Conservation (phyloP, 2,888 invertebrate genomes). For the Cantharis rustica region DNA sequence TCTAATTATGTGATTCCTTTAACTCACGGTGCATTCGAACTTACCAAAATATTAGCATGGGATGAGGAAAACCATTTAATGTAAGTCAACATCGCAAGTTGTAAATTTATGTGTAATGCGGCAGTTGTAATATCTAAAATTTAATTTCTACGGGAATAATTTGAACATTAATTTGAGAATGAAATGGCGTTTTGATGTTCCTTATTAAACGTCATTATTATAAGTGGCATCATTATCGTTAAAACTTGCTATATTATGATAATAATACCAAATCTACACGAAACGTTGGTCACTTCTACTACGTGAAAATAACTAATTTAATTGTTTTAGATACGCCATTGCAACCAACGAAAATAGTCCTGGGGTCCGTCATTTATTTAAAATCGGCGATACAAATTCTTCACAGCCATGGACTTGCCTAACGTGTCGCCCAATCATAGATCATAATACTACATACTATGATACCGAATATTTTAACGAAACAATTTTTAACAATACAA, state of each 20-base stretch:
- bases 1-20: conserved; percentile 58
- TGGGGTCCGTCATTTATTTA: conserved; percentile 81
- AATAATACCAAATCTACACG: neutral
- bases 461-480: conserved; percentile 56
- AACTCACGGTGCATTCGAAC: conserved; percentile 76
- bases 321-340: conserved; percentile 71
- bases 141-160: neutral
- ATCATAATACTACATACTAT: conserved; percentile 51
- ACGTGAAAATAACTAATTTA: neutral
- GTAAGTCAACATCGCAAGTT: conserved; percentile 57
- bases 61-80: conserved; percentile 72
- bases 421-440: conserved; percentile 60
- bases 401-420: conserved; percentile 62
- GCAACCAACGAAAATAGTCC: conserved; percentile 79
- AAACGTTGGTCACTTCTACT: neutral
- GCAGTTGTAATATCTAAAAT: neutral
- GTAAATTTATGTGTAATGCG: neutral
- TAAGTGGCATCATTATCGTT: neutral
- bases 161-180: neutral
- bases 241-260: neutral
- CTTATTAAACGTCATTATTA: neutral
- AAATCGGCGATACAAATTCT: conserved; percentile 61
- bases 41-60: conserved; percentile 77
- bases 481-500: conserved; percentile 54
- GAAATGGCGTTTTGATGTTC: neutral